phyloP scores from a whole-genome alignment of 2,113 vertebrate genomes.

The Bufo gargarizans region DNA sequence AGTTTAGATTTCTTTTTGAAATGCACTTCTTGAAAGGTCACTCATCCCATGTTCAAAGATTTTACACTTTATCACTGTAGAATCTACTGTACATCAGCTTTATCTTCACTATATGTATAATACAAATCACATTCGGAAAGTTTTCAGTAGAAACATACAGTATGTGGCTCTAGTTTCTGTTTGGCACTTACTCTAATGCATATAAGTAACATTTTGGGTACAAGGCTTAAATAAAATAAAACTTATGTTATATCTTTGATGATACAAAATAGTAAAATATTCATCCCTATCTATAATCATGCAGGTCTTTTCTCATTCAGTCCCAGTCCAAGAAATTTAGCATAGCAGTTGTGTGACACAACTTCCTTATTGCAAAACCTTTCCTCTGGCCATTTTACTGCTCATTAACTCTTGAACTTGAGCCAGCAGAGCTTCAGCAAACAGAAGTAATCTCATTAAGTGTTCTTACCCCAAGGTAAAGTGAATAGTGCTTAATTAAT shows the following conservation, averaged over 20 bases:
- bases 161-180: background rate
- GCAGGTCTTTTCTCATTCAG: background rate
- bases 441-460: conserved; percentile 50
- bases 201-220: background rate
- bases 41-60: background rate
- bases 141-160: background rate
- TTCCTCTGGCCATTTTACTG: conserved; percentile 42
- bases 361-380: conserved; percentile 34
- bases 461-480: conserved; percentile 38
- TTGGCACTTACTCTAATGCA: background rate
- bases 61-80: background rate
- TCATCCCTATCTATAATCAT: background rate
- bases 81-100: background rate
- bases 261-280: too few relatives aligned
- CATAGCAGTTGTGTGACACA: background rate
- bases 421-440: conserved; percentile 41
- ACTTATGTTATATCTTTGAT: background rate
- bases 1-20: conserved; percentile 2
- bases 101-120: background rate
- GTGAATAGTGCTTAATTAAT: conserved; percentile 52
- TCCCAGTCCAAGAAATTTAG: background rate
- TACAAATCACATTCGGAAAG: background rate
- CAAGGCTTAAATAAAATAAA: background rate
- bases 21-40: background rate
- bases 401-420: conserved; percentile 48